Evolutionary conservation across 2,797 vertebrate species (phyloP), one percentile per base, ranked within the genome.

Genomic region (Crax fasciolata): DNA sequence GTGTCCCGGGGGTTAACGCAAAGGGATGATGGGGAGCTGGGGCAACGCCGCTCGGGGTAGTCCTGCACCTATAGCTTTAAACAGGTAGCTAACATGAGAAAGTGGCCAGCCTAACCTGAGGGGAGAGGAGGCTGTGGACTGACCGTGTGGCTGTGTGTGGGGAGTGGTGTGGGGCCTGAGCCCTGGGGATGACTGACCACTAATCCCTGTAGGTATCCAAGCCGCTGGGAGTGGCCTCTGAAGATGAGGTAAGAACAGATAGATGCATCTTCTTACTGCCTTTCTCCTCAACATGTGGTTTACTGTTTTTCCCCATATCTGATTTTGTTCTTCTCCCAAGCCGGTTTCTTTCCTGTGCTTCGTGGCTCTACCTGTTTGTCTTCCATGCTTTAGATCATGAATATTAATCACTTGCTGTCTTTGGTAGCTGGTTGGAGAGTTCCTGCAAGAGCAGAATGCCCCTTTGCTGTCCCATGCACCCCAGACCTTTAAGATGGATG

Each of bases 401-500:
- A 55, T 55, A 11, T 55, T n/a, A 70, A 88, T 48, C 32, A 32
- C 3, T 30, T 10, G 79, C 51, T 95, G 41, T 73, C 18, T 80
- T 70, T 79, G 90, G 51, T 96, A 99, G 99, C 96, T 99, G 96
- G 99, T 99, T 86, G 99, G 98, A 83, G 99, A 99, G 98, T 99
- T 99, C 95, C 98, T 99, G 78, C 99, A 99, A 95, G 97, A 97
- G 35, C 98, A 98, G 86, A 97, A 97, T 97, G 98, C 88, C 30
- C 95, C 98, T 12, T 97, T 98, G 4, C 98, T 99, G 11, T 98
- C 99, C 41, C 98, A 98, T 6, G 98, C 99, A 35, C 99, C 99
- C 9, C 99, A 99, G 94, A 99, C 98, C 54, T 99, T 99, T 95
- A 99, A 99, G 97, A 99, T 99, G 99, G 99, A 99, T 80, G 99